phyloP scores from a whole-genome alignment of 2,797 vertebrate genomes.

The Hyperoplus lanceolatus region DNA sequence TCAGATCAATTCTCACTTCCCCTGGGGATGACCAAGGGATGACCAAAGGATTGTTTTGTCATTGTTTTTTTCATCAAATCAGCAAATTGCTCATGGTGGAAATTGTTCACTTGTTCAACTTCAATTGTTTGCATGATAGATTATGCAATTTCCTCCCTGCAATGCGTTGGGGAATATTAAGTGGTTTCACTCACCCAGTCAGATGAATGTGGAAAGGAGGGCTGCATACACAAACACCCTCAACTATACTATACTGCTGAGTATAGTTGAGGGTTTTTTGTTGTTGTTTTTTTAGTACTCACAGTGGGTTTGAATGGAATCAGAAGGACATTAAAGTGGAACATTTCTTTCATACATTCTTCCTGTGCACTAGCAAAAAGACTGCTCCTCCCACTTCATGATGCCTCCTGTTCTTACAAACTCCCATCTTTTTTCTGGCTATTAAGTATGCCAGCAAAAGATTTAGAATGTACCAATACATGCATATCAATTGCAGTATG shows the following conservation, averaged over 20 bases:
- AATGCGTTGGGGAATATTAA: constrained; percentile 52
- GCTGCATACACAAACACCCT: constrained; percentile 9
- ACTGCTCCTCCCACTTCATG: constrained; percentile 5
- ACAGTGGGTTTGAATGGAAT: constrained; percentile 23
- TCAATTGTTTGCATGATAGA: constrained; percentile 37
- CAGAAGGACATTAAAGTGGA: constrained; percentile 29
- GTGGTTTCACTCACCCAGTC: constrained; percentile 41
- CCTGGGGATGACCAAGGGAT: constrained; percentile 19
- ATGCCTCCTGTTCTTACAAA: constrained; percentile 1
- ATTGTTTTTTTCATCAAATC: constrained; percentile 50
- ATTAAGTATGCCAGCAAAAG: too few species aligned
- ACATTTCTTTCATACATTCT: constrained; percentile 35
- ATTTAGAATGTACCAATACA: too few species aligned
- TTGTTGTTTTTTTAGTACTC: not conserved
- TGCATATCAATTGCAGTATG: too few species aligned
- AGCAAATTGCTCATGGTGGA: constrained; percentile 28
- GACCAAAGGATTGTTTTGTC: constrained; percentile 34
- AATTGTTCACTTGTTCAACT: constrained; percentile 23
- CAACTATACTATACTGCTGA: not conserved
- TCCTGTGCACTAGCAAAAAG: constrained; percentile 7
- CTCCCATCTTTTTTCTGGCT: too few species aligned
- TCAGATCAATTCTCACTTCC: not conserved
- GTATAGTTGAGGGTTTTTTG: not conserved
- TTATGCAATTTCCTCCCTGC: constrained; percentile 43
- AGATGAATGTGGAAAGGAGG: constrained; percentile 16